Conservation (phyloP, 1,140 invertebrate species). For the Maniola jurtina region DNA sequence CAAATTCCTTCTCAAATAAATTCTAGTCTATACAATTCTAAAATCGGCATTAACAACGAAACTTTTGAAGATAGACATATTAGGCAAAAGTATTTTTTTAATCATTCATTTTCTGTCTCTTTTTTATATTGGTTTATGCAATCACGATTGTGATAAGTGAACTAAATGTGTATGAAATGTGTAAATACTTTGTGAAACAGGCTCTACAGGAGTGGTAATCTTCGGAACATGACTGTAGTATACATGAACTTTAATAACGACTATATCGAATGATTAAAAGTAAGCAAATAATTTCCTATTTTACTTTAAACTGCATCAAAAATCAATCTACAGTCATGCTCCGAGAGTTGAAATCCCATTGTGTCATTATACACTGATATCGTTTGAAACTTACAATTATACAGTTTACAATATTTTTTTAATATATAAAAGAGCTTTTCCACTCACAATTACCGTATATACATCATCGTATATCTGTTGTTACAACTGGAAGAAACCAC, state of each 20-base stretch:
- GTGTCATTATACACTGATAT: constrained; percentile 45
- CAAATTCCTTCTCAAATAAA: no score
- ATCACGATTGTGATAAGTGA: no score
- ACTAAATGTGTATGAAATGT: neutral
- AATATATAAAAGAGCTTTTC: constrained; percentile 73
- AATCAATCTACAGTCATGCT: neutral
- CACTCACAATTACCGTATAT: constrained; percentile 73
- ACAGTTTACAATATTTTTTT: constrained; percentile 73
- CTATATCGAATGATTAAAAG: constrained; percentile 1
- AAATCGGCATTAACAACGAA: no score
- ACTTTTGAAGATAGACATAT: no score
- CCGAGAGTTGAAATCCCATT: constrained; percentile 19
- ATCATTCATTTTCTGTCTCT: no score
- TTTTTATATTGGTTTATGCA: no score
- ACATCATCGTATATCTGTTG: constrained; percentile 73
- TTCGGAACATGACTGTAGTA: neutral
- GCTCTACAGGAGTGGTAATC: neutral
- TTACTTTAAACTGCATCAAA: neutral
- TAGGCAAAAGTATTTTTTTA: no score
- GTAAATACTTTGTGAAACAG: neutral
- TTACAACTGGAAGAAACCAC: constrained; percentile 70
- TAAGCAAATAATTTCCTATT: constrained; percentile 1
- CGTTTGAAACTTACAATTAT: constrained; percentile 67
- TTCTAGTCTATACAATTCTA: no score
- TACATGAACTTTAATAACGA: neutral